Percentiles rank a stretch among this genome's conserved stretches.
phyloP scores from a whole-genome alignment of 1,140 invertebrate species.

The Zaprionus ghesquierei region DNA sequence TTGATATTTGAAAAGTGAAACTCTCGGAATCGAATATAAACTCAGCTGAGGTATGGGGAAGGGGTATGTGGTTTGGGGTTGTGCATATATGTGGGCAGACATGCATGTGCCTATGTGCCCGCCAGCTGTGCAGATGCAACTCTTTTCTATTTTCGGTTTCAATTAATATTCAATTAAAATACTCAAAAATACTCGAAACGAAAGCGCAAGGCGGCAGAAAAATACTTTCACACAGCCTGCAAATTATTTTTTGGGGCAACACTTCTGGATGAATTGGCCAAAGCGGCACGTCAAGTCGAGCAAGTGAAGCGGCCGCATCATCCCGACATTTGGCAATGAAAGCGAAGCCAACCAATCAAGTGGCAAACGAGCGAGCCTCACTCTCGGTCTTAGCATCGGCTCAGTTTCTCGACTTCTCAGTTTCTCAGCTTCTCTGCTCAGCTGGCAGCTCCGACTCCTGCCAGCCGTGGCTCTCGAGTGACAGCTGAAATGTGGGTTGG shows the following conservation, averaged over 20 bases:
- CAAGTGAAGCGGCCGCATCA: conserved; percentile 38
- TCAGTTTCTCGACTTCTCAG: background rate
- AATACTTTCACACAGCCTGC: conserved; percentile 72
- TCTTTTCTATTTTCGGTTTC: conserved; percentile 52
- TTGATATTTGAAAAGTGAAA: conserved; percentile 58
- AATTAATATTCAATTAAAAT: conserved; percentile 80
- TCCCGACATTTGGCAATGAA: conserved; percentile 48
- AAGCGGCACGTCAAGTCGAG: conserved; percentile 62
- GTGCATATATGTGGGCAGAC: background rate
- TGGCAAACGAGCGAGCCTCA: conserved; percentile 50
- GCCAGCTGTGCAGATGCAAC: conserved; percentile 39
- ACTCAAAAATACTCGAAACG: conserved; percentile 22
- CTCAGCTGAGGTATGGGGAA: conserved; percentile 11
- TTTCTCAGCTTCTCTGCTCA: conserved; percentile 10
- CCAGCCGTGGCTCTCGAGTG: conserved; percentile 39
- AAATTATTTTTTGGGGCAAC: conserved; percentile 76
- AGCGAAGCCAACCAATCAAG: conserved; percentile 65
- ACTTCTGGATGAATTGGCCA: conserved; percentile 72
- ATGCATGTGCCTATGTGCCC: conserved; percentile 28
- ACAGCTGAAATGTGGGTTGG: conserved; percentile 61
- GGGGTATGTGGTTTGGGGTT: background rate
- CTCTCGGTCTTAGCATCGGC: conserved; percentile 1
- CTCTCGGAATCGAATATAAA: conserved; percentile 31
- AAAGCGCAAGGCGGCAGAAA: conserved; percentile 30
- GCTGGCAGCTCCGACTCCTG: conserved; percentile 28